Conservation (phyloP, 2,888 invertebrate species). For the Agapostemon virescens region DNA sequence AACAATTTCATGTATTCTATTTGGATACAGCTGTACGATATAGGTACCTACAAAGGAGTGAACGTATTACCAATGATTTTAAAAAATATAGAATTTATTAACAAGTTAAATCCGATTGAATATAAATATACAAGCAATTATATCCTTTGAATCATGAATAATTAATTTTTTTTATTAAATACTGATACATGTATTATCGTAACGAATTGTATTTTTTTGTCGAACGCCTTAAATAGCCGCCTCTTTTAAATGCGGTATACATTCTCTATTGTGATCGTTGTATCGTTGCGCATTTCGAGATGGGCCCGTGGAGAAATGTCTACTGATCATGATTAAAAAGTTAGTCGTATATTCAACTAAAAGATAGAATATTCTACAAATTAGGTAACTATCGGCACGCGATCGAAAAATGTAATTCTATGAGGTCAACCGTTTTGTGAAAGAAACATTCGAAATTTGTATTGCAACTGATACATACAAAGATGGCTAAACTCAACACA, state of each 20-base stretch:
- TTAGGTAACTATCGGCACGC: neutral
- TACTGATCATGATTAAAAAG: slow-evolving; percentile 12
- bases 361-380: neutral
- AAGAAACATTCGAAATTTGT: slow-evolving; percentile 36
- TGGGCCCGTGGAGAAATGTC: slow-evolving; percentile 13
- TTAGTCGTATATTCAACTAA: neutral
- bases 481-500: slow-evolving; percentile 73
- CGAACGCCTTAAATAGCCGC: slow-evolving; percentile 37
- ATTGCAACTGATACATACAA: slow-evolving; percentile 72
- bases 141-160: neutral
- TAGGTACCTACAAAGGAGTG: neutral
- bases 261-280: slow-evolving; percentile 44
- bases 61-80: neutral
- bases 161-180: neutral
- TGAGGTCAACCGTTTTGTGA: slow-evolving; percentile 10
- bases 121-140: neutral
- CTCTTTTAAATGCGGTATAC: slow-evolving; percentile 40
- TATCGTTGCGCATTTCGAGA: slow-evolving; percentile 38
- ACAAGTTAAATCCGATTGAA: neutral
- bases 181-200: neutral
- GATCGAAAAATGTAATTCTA: neutral
- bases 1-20: neutral
- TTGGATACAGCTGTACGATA: neutral
- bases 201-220: neutral
- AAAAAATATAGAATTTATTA: neutral